A percentile compares a stretch with the other conserved stretches of the same genome.
Conservation (phyloP, 2,113 vertebrate genomes). For the Colossoma macropomum region DNA sequence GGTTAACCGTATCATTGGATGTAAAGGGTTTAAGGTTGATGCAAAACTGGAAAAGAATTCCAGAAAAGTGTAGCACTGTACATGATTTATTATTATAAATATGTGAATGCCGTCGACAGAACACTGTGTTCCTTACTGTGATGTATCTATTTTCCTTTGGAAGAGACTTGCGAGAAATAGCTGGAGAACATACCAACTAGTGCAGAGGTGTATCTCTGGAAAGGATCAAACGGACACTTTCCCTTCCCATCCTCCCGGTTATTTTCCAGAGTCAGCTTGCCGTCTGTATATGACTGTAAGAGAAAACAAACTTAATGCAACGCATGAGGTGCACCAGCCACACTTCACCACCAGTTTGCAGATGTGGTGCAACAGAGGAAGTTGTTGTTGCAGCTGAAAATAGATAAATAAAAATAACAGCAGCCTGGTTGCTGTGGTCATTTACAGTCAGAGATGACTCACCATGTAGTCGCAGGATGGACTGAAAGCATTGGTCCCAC, state of each 20-base stretch:
- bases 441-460: conserved; percentile 51
- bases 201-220: conserved; percentile 71
- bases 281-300: conserved; percentile 67
- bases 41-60: not conserved
- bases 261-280: conserved; percentile 65
- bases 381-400: no score
- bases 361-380: not conserved
- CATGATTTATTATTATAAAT: not conserved
- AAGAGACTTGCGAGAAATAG: not conserved
- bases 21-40: not conserved
- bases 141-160: not conserved
- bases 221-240: conserved; percentile 81
- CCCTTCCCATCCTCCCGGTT: conserved; percentile 75
- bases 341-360: not conserved
- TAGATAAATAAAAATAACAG: not conserved
- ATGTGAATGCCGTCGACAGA: not conserved
- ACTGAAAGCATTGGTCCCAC: conserved; percentile 81
- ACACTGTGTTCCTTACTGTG: not conserved
- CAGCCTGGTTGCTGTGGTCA: not conserved
- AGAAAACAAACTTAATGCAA: not conserved
- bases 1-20: not conserved
- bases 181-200: conserved; percentile 75
- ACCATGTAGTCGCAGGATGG: conserved; percentile 80
- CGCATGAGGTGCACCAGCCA: not conserved
- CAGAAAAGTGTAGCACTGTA: no score